Evolutionary conservation across 1,140 invertebrate genomes (phyloP).

Genomic region (Drosophila arizonae): DNA sequence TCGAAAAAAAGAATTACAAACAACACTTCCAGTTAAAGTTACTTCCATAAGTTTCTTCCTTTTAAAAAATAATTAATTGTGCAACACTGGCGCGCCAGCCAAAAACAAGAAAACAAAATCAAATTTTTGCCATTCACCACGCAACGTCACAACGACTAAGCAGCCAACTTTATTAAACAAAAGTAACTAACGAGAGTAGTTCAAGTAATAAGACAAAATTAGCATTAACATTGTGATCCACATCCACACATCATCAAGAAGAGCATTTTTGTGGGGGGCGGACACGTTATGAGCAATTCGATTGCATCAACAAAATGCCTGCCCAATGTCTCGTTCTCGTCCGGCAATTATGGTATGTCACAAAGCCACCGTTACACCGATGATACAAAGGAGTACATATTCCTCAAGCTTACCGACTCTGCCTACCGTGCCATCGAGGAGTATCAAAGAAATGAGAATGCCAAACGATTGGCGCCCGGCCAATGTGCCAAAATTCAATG

Average conservation of each 20-base stretch:
- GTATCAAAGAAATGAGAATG: conserved; percentile 89
- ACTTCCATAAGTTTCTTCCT: conserved; percentile 40
- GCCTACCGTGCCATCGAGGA: conserved; percentile 95
- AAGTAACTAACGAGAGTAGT: conserved; percentile 4
- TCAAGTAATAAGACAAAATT: conserved; percentile 9
- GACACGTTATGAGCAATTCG: conserved; percentile 84
- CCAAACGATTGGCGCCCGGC: conserved; percentile 85
- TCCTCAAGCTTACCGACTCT: conserved; percentile 97
- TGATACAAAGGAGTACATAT: conserved; percentile 94
- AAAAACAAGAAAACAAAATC: conserved; percentile 2
- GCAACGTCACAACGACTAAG: conserved; percentile 31
- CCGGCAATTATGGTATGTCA: conserved; percentile 96
- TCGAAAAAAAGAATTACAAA: conserved; percentile 21
- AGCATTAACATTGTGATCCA: conserved; percentile 28
- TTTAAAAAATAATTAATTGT: conserved; percentile 12
- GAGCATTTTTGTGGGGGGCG: conserved; percentile 49
- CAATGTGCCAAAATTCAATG: conserved; percentile 76
- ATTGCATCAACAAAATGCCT: conserved; percentile 89
- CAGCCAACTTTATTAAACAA: conserved; percentile 22
- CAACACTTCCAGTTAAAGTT: conserved; percentile 44
- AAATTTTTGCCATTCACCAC: conserved; percentile 33
- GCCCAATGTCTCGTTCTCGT: conserved; percentile 90
- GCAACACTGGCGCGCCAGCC: conserved; percentile 33
- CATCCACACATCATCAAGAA: conserved; percentile 12
- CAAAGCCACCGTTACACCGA: conserved; percentile 89